Evolutionary conservation across 2,113 vertebrate species (phyloP).

Genomic region (Poicephalus gulielmi): DNA sequence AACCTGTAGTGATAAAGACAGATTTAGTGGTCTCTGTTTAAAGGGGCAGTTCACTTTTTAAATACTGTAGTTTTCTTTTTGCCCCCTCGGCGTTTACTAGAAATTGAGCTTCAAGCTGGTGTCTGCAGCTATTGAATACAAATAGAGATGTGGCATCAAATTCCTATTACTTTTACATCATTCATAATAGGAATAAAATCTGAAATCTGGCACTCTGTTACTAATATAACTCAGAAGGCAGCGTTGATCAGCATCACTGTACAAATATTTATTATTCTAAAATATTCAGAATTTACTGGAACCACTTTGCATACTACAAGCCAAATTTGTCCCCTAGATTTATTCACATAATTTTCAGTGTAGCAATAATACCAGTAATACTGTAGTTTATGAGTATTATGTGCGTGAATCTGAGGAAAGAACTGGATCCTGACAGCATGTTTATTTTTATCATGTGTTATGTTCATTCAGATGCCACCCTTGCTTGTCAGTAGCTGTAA

Average conservation of each 20-base stretch:
- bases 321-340: constrained; percentile 41
- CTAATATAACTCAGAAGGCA: not conserved
- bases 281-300: constrained; percentile 51
- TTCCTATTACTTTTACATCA: constrained; percentile 4
- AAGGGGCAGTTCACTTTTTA: not conserved
- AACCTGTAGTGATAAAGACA: not conserved
- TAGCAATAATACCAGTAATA: not conserved
- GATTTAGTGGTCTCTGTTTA: not conserved
- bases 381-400: not conserved
- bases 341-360: constrained; percentile 22
- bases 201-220: not conserved
- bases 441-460: not conserved
- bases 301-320: not conserved
- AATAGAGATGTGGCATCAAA: not conserved
- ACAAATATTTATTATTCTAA: constrained; percentile 53
- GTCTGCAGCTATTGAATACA: not conserved
- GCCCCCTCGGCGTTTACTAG: not conserved
- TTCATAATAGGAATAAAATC: constrained; percentile 2
- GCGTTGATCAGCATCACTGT: not conserved
- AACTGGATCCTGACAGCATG: not conserved
- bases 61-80: not conserved
- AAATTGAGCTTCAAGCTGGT: not conserved
- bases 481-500: not conserved
- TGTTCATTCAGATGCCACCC: not conserved
- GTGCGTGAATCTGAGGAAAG: not conserved